Evolutionary conservation across 2,888 invertebrate genomes (phyloP).

Genomic region (Rhingia campestris): DNA sequence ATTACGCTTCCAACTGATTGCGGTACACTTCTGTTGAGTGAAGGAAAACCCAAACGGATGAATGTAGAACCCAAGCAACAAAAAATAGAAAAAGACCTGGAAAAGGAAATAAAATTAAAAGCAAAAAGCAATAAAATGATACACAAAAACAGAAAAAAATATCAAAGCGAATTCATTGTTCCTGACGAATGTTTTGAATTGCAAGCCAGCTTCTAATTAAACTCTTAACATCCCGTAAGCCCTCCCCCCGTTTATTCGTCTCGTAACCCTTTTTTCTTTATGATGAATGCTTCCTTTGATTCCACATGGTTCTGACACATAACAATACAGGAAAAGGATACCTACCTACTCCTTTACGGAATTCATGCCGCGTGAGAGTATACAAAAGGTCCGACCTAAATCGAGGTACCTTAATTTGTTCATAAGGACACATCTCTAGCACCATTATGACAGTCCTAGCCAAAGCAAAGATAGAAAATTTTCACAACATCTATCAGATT

Average conservation of each 20-base stretch:
- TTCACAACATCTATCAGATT: slow-evolving; percentile 1
- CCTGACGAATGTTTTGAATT: slow-evolving; percentile 30
- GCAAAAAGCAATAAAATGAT: slow-evolving; percentile 38
- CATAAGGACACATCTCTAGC: slow-evolving; percentile 12
- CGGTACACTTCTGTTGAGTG: slow-evolving; percentile 15
- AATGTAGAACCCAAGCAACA: not conserved
- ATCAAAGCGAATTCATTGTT: slow-evolving; percentile 36
- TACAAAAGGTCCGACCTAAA: slow-evolving; percentile 35
- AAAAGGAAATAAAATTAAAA: slow-evolving; percentile 42
- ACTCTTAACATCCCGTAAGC: slow-evolving; percentile 24
- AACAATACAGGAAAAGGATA: not conserved
- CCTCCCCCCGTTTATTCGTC: not conserved
- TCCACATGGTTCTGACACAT: slow-evolving; percentile 1
- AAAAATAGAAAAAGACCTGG: not conserved
- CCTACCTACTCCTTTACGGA: not conserved
- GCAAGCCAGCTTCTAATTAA: slow-evolving; percentile 47
- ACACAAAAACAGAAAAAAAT: slow-evolving; percentile 5
- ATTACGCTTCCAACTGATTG: slow-evolving; percentile 46
- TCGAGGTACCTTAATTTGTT: slow-evolving; percentile 23
- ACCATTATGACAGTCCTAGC: slow-evolving; percentile 16
- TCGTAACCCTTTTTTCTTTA: not conserved
- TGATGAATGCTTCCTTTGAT: slow-evolving; percentile 36
- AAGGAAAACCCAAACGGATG: slow-evolving; percentile 24
- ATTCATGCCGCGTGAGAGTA: slow-evolving; percentile 3
- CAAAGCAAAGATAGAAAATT: not conserved